Evolutionary conservation across 2,113 vertebrate genomes (phyloP).

Genomic region (Albula goreensis): DNA sequence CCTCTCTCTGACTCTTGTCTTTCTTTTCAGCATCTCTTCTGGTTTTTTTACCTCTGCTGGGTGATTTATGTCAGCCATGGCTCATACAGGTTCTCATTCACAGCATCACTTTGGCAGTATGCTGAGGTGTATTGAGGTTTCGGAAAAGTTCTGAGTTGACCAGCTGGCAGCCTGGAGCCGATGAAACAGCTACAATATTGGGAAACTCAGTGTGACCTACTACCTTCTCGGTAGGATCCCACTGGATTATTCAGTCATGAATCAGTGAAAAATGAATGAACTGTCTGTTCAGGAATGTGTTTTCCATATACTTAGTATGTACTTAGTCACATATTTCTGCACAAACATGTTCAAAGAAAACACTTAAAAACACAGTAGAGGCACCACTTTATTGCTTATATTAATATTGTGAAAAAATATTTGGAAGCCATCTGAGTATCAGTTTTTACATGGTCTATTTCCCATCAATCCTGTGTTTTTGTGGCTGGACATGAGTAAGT

Average conservation of each 20-base stretch:
- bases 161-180: constrained; percentile 5
- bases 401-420: too few relatives aligned
- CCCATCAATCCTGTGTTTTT: not conserved
- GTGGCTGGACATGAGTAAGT: not conserved
- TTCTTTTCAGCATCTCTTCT: not conserved
- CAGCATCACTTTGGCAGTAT: not conserved
- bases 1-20: constrained; percentile 25
- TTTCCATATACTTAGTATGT: too few relatives aligned
- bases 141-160: not conserved
- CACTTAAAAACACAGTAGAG: too few relatives aligned
- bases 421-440: too few relatives aligned
- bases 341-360: too few relatives aligned
- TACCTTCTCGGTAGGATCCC: too few relatives aligned
- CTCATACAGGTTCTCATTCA: not conserved
- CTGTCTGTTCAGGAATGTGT: too few relatives aligned
- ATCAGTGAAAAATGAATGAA: too few relatives aligned
- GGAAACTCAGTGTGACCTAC: not conserved
- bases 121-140: not conserved
- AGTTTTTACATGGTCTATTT: not conserved
- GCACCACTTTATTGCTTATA: too few relatives aligned
- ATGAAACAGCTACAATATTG: too few relatives aligned
- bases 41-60: not conserved
- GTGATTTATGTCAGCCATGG: constrained; percentile 16
- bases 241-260: too few relatives aligned
- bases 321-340: too few relatives aligned